phyloP scores from a whole-genome alignment of 2,113 vertebrate genomes.

The Bungarus multicinctus region DNA sequence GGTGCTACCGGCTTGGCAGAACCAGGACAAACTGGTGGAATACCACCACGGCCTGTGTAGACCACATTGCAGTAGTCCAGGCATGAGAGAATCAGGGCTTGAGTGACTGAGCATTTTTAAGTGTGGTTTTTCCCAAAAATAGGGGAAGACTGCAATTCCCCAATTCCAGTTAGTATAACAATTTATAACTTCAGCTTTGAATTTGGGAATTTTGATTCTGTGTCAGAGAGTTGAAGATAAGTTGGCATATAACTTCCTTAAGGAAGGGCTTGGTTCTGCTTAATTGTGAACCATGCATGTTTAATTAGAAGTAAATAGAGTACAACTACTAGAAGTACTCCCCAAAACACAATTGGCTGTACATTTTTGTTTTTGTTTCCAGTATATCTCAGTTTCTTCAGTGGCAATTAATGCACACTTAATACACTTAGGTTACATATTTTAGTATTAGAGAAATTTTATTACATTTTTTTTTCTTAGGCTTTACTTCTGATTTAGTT shows the following conservation, averaged over 20 bases:
- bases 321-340: background rate
- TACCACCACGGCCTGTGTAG: no score
- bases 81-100: background rate
- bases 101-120: background rate
- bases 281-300: background rate
- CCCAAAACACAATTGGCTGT: no score
- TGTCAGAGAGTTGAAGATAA: background rate
- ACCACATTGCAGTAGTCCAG: background rate
- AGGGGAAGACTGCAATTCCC: background rate
- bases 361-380: background rate
- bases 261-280: background rate
- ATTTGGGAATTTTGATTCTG: background rate
- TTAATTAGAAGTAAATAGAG: background rate
- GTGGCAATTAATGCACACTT: background rate
- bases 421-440: background rate
- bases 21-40: no score
- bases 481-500: background rate
- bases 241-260: background rate
- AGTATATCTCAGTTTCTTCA: background rate
- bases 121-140: background rate
- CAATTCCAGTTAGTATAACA: background rate
- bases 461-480: background rate
- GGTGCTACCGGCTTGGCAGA: no score
- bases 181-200: background rate
- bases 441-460: background rate